Base-by-base conservation (phyloP, 1,140 invertebrate species). In the Caenorhabditis brenneri region DNA sequence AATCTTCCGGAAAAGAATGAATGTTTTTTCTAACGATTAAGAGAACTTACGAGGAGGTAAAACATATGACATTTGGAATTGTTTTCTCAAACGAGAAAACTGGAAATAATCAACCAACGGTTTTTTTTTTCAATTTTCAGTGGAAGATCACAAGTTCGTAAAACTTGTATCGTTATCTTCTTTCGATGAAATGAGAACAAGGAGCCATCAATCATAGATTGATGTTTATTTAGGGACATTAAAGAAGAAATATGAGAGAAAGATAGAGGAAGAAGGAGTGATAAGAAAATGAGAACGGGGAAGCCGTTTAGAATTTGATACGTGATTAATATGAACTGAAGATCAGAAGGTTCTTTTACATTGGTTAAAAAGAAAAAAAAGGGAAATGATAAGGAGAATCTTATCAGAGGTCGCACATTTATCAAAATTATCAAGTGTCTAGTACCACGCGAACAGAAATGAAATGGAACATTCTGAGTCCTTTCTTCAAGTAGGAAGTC, bases 91-190 rank as follows among this genome's bases (percentile, higher is more conserved):
- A 42, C 12, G 39, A 42, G n/a, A 42, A 42, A 42, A 42, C 39
- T 42, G 39, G 39, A 42, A 42, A 42, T 12, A 42, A 6, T 42
- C 39, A 42, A 6, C 12, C n/a, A n/a, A 42, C 39, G 39, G 39
- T 42, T 55, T 33, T 6, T 10, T 33, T 36, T n/a, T n/a, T n/a
- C 6, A 58, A 12, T 3, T n/a, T 74, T 74, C 24, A 74, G 29
- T 29, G 29, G 4, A 42, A 74, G 65, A 74, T 74, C 33, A 74
- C 65, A 74, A 74, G 65, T 74, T 42, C 33, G 65, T 42, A 74
- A 42, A 74, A 42, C 65, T 6, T 42, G 65, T 74, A 46, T 31
- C 65, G 36, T n/a, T 74, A 65, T 65, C 33, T 36, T 65, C 29
- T 29, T 36, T 65, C 29, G 24, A 58, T 58, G 1, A 10, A 58